Base-by-base conservation (phyloP, 1,140 invertebrate genomes). In the Himalopsyche phryganea region DNA sequence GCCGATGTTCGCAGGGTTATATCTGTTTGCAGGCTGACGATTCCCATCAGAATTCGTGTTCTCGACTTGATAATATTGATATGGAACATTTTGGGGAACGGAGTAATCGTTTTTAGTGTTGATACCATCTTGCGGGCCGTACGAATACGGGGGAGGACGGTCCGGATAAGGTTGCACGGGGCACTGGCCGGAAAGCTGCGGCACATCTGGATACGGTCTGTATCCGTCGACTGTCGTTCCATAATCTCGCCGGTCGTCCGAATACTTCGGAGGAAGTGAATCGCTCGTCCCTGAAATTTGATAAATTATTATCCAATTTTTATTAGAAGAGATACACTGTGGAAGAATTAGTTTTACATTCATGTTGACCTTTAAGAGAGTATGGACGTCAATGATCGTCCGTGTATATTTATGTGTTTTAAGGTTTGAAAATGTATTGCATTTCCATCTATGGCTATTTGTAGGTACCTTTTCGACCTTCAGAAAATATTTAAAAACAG, bases 211-310 rank as follows among this genome's bases (percentile, higher is more conserved):
- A 40, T 60, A 60, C 41, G 36, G 36, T 23, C 54, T 60, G 38
- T 48, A 60, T 33, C 40, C 32, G 9, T 52, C 58, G 40, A 15
- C 9, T 47, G 47, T 41, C 11, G 40, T 11, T 42, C 48, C 45
- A 19, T 64, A 60, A 11, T n/a, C 9, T 23, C 60, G 48, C 11
- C 19, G 42, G 28, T 57, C 46, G 57, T 64, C 61, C 6, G 42
- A 38, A 61, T 61, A 61, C 13, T 54, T 51, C 3, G 45, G 38
- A 17, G 36, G 40, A n/a, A 56, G 33, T 15, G 42, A 35, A 13
- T 61, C 59, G 48, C 49, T 65, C 18, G 49, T 58, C 42, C 50
- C 63, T 61, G 11, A 58, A 65, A 65, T 10, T 33, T 51, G 23
- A 28, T 5, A 28, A 28, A 28, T 28, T 28, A 28, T 28, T n/a